Evolutionary conservation across 2,888 invertebrate genomes (phyloP), one percentile per base, ranked within the genome.

Genomic region (Cylindroiulus punctatus): DNA sequence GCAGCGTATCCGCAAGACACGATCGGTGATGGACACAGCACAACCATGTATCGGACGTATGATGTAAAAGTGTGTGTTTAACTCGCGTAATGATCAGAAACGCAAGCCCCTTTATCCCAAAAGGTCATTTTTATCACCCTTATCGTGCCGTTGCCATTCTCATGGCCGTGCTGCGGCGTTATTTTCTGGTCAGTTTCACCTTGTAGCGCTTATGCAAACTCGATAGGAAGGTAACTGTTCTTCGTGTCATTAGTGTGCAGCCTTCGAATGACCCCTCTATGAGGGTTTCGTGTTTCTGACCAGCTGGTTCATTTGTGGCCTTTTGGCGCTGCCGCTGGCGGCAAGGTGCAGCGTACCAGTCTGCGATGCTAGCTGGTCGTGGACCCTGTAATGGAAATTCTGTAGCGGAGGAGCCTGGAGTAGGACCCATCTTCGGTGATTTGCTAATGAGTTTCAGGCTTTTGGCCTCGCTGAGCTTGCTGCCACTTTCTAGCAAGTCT

Each of bases 271-370:
- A n/a, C 26, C 65, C 10, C 22, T 65, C 65, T 65, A 26, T 19
- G 65, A 65, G 65, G 65, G 22, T 26, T 65, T 65, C 22, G 26
- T 65, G 22, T 65, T 65, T 65, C 10, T 65, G 65, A 65, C 65
- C 65, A 65, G 65, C 65, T 65, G 65, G 65, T 65, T 65, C 65
- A 65, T 26, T 65, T 65, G 65, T 65, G 65, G 65, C 65, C 65
- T 65, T 65, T 65, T 65, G 65, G 65, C 65, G 65, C 65, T 65
- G 22, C 65, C 65, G 65, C 65, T 65, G 65, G 65, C 65, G 65
- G 65, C 26, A 65, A 65, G 65, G 26, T 65, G 65, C 65, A 65
- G 26, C 65, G 26, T 65, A 26, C 65, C 65, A 65, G 65, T 65
- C 65, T 65, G 65, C 65, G 26, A 65, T 65, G 22, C 65, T 65